phyloP scores from a whole-genome alignment of 1,140 invertebrate genomes.

The Cataglyphis hispanica region DNA sequence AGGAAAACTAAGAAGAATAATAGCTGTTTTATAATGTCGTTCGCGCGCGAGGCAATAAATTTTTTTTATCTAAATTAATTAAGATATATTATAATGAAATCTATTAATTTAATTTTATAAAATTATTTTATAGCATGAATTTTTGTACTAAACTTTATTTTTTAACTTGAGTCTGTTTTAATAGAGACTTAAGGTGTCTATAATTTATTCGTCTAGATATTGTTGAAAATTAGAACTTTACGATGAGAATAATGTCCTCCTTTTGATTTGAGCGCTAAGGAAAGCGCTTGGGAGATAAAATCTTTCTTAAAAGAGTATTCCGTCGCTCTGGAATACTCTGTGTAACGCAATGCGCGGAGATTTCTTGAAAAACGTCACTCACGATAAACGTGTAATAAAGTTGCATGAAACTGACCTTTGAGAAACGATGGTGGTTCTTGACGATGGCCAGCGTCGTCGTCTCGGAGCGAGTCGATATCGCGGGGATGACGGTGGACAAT shows the following conservation, averaged over 20 bases:
- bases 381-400: constrained; percentile 19
- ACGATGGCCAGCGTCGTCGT: constrained; percentile 45
- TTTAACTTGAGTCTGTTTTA: not conserved
- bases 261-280: not conserved
- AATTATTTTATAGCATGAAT: constrained; percentile 9
- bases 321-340: not conserved
- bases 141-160: not conserved
- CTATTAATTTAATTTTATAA: not conserved
- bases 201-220: not conserved
- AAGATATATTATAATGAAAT: not conserved
- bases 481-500: constrained; percentile 31
- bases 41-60: too few relatives aligned
- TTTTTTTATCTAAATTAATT: constrained; percentile 20
- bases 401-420: constrained; percentile 67
- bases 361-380: not conserved
- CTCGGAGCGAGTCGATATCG: constrained; percentile 51
- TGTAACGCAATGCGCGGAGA: not conserved
- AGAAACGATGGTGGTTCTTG: constrained; percentile 57
- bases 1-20: constrained; percentile 16
- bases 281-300: not conserved
- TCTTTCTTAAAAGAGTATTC: not conserved
- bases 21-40: not conserved
- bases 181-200: not conserved
- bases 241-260: not conserved
- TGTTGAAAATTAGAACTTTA: not conserved